Conservation (phyloP, 2,797 vertebrate genomes). For the Sebastes elongatus region DNA sequence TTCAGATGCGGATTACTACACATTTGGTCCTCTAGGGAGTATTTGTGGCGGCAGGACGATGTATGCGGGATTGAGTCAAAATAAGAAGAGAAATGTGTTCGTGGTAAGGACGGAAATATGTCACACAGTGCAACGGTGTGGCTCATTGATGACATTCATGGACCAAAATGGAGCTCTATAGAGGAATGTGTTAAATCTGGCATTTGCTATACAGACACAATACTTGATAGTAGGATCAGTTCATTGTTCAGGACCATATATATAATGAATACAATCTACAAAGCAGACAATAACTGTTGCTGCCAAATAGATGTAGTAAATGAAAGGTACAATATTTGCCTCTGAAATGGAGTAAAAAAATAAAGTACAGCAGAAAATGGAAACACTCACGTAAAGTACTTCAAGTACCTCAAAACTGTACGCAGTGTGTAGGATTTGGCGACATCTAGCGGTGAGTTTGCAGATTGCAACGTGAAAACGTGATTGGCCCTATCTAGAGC, state of each 20-base stretch:
- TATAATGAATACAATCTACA: not conserved
- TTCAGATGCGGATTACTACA: not conserved
- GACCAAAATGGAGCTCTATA: not conserved
- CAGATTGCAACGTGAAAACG: too few relatives aligned
- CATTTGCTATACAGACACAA: not conserved
- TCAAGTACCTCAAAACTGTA: not conserved
- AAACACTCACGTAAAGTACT: not conserved
- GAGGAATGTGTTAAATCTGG: not conserved
- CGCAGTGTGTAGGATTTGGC: too few relatives aligned
- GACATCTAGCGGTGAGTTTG: too few relatives aligned
- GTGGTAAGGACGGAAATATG: not conserved
- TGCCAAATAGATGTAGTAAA: not conserved
- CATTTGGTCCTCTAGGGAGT: not conserved
- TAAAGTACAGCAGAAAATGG: not conserved
- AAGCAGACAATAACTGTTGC: not conserved
- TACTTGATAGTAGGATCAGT: not conserved
- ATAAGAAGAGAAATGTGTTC: not conserved
- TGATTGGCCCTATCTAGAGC: too few relatives aligned
- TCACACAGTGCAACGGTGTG: not conserved
- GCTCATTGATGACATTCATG: too few relatives aligned
- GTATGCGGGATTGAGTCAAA: not conserved
- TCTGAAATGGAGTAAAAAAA: not conserved
- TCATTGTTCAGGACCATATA: not conserved
- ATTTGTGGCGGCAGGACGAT: not conserved
- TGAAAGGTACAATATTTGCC: not conserved